Evolutionary conservation across 2,888 invertebrate species (phyloP), one percentile per base, ranked within the genome.

Genomic region (Pseudococcus jackbeardsleyi): DNA sequence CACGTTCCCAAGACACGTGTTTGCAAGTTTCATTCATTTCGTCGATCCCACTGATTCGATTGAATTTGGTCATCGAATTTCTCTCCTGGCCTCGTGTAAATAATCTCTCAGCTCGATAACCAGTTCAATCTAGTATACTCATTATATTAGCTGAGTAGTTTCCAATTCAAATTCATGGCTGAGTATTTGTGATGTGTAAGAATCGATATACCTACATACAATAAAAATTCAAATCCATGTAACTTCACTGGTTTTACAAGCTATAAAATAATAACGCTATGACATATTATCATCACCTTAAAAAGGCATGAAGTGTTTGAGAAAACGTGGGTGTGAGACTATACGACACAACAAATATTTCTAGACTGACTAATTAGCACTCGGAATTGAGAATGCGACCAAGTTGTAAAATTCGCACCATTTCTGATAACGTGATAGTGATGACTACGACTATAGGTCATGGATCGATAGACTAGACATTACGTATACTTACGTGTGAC

Each of bases 221-320:
- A 33, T 33, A 33, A 33, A 33, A 33, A 33, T 33, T 33, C 26
- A 33, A 33, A 33, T 33, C 26, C 26, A 3, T 33, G 26, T 33
- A 33, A 33, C 26, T 33, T 33, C 26, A 33, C 26, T 1, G 2
- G 33, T 72, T 72, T 72, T n/a, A 19, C 59, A 33, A 33, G 15
- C 68, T 26, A 72, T 72, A 33, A 72, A 72, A 72, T 72, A 72
- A 72, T 72, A 19, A 59, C 59, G 15, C 26, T 72, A 72, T 72
- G 33, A 72, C 26, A 72, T 33, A 33, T 33, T 72, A 26, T 72
- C 33, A 33, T 8, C 33, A 12, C 33, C 68, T 26, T 72, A 72
- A 72, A 72, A 72, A 72, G 68, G 15, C 26, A 72, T 15, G 68
- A 72, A 72, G 26, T 72, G 15, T 72, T 22, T 33, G 12, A 72